Conservation (phyloP, 2,888 invertebrate species). For the Orthosia cruda region DNA sequence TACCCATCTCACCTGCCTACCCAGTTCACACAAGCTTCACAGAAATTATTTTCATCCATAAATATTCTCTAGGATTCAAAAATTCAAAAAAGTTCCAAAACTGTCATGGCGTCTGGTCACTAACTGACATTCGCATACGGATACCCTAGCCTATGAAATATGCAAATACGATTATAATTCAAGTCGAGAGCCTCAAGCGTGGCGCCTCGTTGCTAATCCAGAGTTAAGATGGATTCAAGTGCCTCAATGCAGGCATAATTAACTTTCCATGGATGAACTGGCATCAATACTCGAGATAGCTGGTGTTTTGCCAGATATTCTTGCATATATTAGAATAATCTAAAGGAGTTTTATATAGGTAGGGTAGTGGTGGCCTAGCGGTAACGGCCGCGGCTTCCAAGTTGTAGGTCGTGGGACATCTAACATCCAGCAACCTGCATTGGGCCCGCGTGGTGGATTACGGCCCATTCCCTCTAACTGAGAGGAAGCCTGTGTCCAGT, state of each 20-base stretch:
- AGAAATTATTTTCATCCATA: no score
- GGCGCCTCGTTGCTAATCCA: constrained; percentile 64
- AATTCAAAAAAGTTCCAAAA: neutral
- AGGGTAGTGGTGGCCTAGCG: no score
- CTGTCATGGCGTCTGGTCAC: neutral
- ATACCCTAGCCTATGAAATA: constrained; percentile 70
- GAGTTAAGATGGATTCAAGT: constrained; percentile 66
- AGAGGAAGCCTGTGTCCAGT: no score
- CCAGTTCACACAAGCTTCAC: no score
- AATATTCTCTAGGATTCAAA: neutral
- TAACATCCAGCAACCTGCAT: no score
- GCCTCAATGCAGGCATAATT: constrained; percentile 67
- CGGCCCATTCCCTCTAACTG: no score
- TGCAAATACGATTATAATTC: constrained; percentile 80
- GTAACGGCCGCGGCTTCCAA: no score
- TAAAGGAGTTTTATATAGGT: no score
- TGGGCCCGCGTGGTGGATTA: no score
- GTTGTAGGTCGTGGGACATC: no score
- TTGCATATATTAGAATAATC: no score
- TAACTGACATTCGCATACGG: constrained; percentile 55
- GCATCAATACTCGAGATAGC: constrained; percentile 31
- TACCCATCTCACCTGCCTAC: no score
- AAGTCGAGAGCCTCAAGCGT: constrained; percentile 60
- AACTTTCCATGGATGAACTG: constrained; percentile 62
- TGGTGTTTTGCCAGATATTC: constrained; percentile 7